Evolutionary conservation across 1,140 invertebrate species (phyloP).

Genomic region (Temnothorax longispinosus): DNA sequence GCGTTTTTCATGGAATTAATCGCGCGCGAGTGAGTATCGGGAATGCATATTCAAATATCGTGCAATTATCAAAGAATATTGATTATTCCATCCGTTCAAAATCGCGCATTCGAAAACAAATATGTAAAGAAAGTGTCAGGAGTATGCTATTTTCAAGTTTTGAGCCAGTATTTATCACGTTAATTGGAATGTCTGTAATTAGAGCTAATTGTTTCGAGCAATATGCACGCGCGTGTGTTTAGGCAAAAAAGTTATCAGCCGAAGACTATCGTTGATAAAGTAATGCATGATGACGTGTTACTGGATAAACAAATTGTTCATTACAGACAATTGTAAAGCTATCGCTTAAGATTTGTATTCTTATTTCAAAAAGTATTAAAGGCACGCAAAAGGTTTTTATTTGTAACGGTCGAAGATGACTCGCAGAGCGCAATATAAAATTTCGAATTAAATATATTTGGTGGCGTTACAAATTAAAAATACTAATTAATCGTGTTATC

Average conservation of each 20-base stretch:
- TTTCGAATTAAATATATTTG: neutral
- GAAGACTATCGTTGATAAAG: neutral
- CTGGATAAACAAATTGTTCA: constrained; percentile 9
- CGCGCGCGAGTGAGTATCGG: neutral
- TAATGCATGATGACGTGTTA: neutral
- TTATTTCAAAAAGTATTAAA: neutral
- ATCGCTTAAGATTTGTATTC: neutral
- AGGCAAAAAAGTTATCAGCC: neutral
- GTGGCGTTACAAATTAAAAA: neutral
- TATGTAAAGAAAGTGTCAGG: neutral
- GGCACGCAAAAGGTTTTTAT: neutral
- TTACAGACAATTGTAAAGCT: neutral
- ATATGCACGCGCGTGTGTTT: neutral
- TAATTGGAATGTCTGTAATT: neutral
- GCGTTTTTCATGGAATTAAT: neutral
- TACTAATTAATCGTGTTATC: neutral
- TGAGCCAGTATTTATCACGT: neutral
- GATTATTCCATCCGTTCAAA: neutral
- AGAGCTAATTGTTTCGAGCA: neutral
- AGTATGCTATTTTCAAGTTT: neutral
- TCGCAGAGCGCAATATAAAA: neutral
- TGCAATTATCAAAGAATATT: neutral
- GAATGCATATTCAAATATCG: neutral
- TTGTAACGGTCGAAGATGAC: neutral
- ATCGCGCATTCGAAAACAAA: neutral